Percentiles rank a stretch among this genome's conserved stretches.
These are phyloP conservation scores for Oryzias melastigma DNA, from an alignment of 2,113 vertebrate species.

Conservation along the genomic window DNA sequence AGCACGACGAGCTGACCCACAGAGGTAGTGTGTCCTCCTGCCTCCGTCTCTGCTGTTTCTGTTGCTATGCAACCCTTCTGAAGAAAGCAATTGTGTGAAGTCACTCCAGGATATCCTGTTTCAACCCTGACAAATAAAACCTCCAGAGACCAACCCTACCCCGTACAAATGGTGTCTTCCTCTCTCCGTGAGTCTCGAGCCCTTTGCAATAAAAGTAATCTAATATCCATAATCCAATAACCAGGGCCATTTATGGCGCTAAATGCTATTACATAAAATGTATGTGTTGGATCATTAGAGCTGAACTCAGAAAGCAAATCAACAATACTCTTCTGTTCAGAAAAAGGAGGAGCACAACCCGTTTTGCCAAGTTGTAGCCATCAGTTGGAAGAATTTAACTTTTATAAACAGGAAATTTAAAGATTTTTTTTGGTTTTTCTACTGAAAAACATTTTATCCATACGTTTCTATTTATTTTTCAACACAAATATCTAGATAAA, in stretches of 20 bases:
- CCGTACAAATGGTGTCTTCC: slow-evolving; percentile 4
- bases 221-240: neutral
- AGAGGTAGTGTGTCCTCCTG: slow-evolving; percentile 9
- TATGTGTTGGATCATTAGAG: neutral
- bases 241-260: neutral
- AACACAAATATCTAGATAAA: too few relatives aligned
- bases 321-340: too few relatives aligned
- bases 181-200: slow-evolving; percentile 4
- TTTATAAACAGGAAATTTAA: neutral
- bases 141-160: slow-evolving; percentile 17
- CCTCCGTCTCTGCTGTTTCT: slow-evolving; percentile 47
- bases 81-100: slow-evolving; percentile 62
- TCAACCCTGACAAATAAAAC: slow-evolving; percentile 53
- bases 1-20: slow-evolving; percentile 2
- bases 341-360: too few relatives aligned
- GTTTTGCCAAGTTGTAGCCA: too few relatives aligned
- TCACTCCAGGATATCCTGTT: slow-evolving; percentile 83
- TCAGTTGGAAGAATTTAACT: too few relatives aligned
- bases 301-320: neutral
- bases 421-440: too few relatives aligned
- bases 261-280: neutral
- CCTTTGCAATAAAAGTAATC: neutral
- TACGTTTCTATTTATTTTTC: too few relatives aligned
- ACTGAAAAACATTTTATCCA: too few relatives aligned
- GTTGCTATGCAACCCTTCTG: slow-evolving; percentile 68